Conservation (phyloP, 2,113 vertebrate genomes). For the Lepus americanus region DNA sequence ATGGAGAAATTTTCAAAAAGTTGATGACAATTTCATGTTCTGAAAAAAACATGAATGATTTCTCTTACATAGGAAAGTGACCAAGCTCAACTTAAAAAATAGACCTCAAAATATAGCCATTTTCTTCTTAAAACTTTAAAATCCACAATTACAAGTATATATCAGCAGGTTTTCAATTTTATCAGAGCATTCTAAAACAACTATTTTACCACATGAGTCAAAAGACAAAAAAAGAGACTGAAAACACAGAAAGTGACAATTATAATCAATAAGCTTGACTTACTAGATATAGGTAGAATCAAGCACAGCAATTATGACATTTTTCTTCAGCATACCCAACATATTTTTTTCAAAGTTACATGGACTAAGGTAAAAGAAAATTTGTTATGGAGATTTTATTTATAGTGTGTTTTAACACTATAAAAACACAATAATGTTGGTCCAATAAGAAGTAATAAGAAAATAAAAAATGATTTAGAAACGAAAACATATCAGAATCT, state of each 20-base stretch:
- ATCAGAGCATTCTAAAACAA: not conserved
- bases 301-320: not conserved
- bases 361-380: not conserved
- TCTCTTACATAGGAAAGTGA: not conserved
- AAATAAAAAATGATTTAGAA: not conserved
- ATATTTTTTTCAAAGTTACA: not conserved
- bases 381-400: too few species aligned
- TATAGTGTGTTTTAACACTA: not conserved
- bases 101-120: not conserved
- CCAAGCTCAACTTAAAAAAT: not conserved
- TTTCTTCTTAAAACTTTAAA: too few species aligned
- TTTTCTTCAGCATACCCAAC: not conserved
- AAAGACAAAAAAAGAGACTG: not conserved
- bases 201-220: not conserved
- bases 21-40: too few species aligned
- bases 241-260: not conserved
- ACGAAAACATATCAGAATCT: not conserved
- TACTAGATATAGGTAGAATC: not conserved
- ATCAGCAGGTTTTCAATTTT: not conserved
- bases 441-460: not conserved
- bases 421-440: not conserved
- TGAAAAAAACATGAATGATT: too few species aligned
- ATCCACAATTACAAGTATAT: not conserved
- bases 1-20: too few species aligned
- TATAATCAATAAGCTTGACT: constrained; percentile 12